Conservation (phyloP, 2,888 invertebrate genomes). For the Coremacera marginata region DNA sequence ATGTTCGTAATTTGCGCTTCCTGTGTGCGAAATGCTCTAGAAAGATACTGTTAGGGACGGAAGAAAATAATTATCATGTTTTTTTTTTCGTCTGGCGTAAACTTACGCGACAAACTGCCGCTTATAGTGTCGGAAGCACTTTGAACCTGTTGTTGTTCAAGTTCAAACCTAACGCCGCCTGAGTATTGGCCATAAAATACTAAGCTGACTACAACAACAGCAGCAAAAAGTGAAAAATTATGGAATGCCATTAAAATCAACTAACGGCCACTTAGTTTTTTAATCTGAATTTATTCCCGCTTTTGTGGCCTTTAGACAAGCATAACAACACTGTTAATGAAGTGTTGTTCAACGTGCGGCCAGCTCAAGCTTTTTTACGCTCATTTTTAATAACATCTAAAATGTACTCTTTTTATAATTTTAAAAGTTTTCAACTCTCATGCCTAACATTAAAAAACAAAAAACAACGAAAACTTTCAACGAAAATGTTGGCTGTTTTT, state of each 20-base stretch:
- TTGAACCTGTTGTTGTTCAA: constrained; percentile 27
- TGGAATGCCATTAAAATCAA: constrained; percentile 41
- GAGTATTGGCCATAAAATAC: neutral
- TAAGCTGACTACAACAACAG: no score
- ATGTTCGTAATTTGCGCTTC: constrained; percentile 27
- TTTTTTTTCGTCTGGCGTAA: neutral
- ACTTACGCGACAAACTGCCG: constrained; percentile 22
- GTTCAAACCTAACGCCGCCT: neutral
- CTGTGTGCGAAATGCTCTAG: neutral
- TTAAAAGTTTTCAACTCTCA: no score
- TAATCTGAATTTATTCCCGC: constrained; percentile 37
- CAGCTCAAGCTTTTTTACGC: no score
- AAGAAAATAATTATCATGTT: neutral
- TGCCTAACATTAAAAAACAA: no score
- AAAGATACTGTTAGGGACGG: neutral
- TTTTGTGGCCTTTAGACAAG: neutral
- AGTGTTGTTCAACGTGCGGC: no score
- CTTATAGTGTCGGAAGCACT: neutral
- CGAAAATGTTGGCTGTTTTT: neutral
- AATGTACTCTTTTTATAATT: no score
- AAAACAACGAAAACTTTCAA: no score
- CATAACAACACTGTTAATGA: no score
- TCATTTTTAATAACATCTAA: no score
- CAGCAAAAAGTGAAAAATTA: neutral
- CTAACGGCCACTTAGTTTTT: constrained; percentile 43